Evolutionary conservation across 2,888 invertebrate genomes (phyloP).

Genomic region (Ophion slaviceki): DNA sequence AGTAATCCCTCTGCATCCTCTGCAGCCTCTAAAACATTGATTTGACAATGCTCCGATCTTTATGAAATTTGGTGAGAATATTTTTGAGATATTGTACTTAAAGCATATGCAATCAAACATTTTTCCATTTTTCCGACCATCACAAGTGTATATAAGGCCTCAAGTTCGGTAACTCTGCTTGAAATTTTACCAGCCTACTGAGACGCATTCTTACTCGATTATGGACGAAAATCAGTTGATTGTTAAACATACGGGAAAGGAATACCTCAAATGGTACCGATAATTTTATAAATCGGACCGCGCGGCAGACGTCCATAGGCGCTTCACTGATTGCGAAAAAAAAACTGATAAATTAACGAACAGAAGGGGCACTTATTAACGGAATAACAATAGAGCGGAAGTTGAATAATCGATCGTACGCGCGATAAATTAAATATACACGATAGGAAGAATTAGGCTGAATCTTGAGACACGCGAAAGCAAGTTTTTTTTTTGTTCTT

Average conservation of each 20-base stretch:
- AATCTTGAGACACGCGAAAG: conserved; percentile 35
- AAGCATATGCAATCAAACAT: too few relatives aligned
- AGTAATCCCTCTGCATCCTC: too few relatives aligned
- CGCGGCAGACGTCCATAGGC: conserved; percentile 32
- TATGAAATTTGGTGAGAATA: too few relatives aligned
- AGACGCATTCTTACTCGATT: conserved; percentile 45
- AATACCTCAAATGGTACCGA: conserved; percentile 41
- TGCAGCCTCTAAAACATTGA: too few relatives aligned
- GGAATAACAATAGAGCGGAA: conserved; percentile 18
- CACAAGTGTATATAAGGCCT: too few relatives aligned
- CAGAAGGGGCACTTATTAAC: conserved; percentile 16
- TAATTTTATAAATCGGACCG: conserved; percentile 56
- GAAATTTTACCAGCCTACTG: too few relatives aligned
- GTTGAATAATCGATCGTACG: conserved; percentile 53
- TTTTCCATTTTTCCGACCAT: too few relatives aligned
- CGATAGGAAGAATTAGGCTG: conserved; percentile 45
- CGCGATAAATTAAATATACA: conserved; percentile 34
- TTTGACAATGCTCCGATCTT: too few relatives aligned
- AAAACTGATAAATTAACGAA: conserved; percentile 15
- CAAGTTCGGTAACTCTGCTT: too few relatives aligned
- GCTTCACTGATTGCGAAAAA: conserved; percentile 26
- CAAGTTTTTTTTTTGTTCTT: not conserved
- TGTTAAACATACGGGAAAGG: too few relatives aligned
- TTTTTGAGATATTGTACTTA: too few relatives aligned
- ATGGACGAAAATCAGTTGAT: not conserved